Conservation (phyloP, 2,888 invertebrate genomes). For the Synergus umbraculus region DNA sequence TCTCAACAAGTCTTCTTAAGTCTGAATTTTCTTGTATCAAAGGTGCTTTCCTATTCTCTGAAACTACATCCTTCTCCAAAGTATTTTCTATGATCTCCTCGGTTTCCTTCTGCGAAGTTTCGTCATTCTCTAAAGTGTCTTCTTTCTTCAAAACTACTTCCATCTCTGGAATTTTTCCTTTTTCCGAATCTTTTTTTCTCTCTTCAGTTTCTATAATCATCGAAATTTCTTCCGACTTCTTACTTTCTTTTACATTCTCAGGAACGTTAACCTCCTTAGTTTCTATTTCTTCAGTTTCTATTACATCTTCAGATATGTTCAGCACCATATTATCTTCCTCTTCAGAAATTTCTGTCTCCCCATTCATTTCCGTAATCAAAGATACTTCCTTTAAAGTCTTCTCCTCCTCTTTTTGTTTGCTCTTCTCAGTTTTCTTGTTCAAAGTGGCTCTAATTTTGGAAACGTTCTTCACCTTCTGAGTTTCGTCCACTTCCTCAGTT, state of each 20-base stretch:
- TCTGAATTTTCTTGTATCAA: not conserved
- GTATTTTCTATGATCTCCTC: not conserved
- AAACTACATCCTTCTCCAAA: not conserved
- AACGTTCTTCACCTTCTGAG: not conserved
- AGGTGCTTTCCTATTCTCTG: not conserved
- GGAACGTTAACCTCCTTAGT: not conserved
- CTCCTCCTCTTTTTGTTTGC: not conserved
- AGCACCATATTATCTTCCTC: not conserved
- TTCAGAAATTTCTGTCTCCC: not conserved
- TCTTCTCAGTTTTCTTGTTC: not conserved
- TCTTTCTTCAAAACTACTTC: too few relatives aligned
- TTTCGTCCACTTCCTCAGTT: not conserved
- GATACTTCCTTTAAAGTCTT: not conserved
- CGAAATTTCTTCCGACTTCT: not conserved
- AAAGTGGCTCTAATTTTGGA: not conserved
- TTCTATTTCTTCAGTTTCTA: not conserved
- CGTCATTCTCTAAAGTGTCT: not conserved
- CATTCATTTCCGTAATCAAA: too few relatives aligned
- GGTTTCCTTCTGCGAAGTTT: not conserved
- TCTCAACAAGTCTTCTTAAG: not conserved
- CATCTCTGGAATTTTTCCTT: not conserved
- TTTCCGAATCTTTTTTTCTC: not conserved
- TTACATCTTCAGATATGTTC: not conserved
- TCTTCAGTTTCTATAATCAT: not conserved
- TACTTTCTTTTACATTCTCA: too few relatives aligned